Percentiles rank a stretch among this genome's conserved stretches.
Evolutionary conservation across 2,113 vertebrate genomes (phyloP).

Genomic region (Salvator merianae): DNA sequence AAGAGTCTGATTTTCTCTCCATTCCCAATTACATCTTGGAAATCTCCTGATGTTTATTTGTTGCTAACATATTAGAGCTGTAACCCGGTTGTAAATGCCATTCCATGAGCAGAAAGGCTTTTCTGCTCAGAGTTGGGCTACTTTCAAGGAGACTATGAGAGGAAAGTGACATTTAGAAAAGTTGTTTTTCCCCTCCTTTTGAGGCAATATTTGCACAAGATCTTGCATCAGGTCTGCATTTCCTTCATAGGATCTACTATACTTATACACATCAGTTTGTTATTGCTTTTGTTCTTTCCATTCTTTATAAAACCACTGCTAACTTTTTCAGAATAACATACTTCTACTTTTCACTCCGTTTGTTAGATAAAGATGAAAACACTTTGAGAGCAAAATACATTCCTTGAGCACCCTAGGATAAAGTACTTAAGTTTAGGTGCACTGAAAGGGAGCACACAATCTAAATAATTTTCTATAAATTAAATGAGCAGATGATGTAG

Average conservation of each 20-base stretch:
- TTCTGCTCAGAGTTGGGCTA: background rate
- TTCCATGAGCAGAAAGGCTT: background rate
- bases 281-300: background rate
- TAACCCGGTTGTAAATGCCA: background rate
- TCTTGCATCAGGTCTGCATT: background rate
- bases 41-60: background rate
- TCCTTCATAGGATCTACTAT: background rate
- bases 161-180: background rate
- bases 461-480: too few relatives aligned
- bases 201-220: background rate
- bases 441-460: too few relatives aligned
- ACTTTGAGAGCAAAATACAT: too few relatives aligned
- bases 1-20: too few relatives aligned
- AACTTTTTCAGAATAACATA: background rate
- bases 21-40: background rate
- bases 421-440: too few relatives aligned
- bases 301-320: background rate
- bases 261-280: background rate
- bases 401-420: too few relatives aligned
- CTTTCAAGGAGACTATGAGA: background rate
- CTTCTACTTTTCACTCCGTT: background rate
- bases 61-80: background rate
- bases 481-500: too few relatives aligned
- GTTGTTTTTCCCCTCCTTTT: background rate
- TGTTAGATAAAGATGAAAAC: too few relatives aligned